Base-by-base conservation (phyloP, 2,797 vertebrate genomes). In the Pseudochirops corinnae region DNA sequence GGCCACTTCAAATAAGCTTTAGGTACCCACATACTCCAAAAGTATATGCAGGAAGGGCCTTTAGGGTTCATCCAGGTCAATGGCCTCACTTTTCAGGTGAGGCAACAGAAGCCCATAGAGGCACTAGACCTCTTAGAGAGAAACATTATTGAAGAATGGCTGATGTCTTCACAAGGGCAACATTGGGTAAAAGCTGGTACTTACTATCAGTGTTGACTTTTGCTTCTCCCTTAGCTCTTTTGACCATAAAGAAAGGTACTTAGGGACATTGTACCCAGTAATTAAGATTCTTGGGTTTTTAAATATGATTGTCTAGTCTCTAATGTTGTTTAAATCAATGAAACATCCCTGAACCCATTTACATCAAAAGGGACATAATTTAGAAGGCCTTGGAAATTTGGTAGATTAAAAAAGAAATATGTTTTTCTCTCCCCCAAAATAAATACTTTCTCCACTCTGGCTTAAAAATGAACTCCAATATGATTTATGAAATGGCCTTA, bases 381-480 rank as follows among this genome's bases (percentile, higher is more conserved):
- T 97, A n/a, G 97, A 97, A 98, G 97, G 98, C 98, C 95, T 96
- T 60, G 82, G 82, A 98, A 97, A 98, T 56, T 95, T 95, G 92
- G 96, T 93, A 98, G 93, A 98, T 98, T 98, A 97, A 95, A 97
- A 57, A 98, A 97, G 90, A 82, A 90, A 94, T 95, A 95, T 92
- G 87, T 96, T 46, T 95, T 12, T 97, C 97, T 97, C 96, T 97
- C 94, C 92, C 96, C 95, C 1, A 93, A 97, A 98, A 97, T 97
- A 97, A 98, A 97, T 97, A 97, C 97, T 98, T 98, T 98, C 98
- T 98, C 96, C 98, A 93, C 93, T 98, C 93, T 95, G 93, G 96
- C 97, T 98, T 98, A 98, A 98, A 98, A 98, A 97, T 97, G 98
- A 98, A 98, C 98, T 98, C 97, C 95, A 98, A 98, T 98, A 98